Conservation (phyloP, 2,888 invertebrate genomes). For the Caenorhabditis sinica region DNA sequence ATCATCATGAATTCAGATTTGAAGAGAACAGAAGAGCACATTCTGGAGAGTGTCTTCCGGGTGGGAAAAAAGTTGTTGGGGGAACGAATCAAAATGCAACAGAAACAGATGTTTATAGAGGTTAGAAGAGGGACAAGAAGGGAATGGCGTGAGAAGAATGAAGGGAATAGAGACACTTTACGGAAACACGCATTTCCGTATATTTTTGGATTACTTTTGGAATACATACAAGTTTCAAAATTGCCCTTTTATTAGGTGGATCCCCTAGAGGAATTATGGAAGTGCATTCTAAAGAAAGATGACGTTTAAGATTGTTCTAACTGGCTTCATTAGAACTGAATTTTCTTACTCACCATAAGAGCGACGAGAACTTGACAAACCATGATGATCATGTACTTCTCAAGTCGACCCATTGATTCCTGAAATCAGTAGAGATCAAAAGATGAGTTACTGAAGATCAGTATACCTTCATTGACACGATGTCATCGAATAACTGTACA, state of each 20-base stretch:
- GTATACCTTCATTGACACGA: slow-evolving; percentile 69
- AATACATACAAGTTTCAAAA: slow-evolving; percentile 2
- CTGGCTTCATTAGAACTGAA: neutral
- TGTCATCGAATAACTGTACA: slow-evolving; percentile 72
- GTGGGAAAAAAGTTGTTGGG: slow-evolving; percentile 12
- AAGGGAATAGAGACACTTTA: neutral
- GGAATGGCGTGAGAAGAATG: slow-evolving; percentile 37
- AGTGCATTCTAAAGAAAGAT: slow-evolving; percentile 1
- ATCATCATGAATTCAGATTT: slow-evolving; percentile 31
- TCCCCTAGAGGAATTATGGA: neutral
- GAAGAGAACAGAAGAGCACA: slow-evolving; percentile 21
- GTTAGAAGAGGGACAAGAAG: neutral
- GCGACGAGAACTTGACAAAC: slow-evolving; percentile 72
- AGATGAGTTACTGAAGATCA: neutral
- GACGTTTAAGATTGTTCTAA: neutral
- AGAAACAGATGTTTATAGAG: slow-evolving; percentile 55
- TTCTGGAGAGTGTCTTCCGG: slow-evolving; percentile 7
- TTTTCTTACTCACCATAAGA: slow-evolving; percentile 64
- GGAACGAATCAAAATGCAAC: slow-evolving; percentile 15
- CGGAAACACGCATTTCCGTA: slow-evolving; percentile 49
- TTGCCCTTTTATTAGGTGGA: neutral
- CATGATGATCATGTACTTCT: slow-evolving; percentile 76
- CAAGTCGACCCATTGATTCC: slow-evolving; percentile 73
- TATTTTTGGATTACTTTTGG: slow-evolving; percentile 8
- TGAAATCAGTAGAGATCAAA: slow-evolving; percentile 25